Percentiles rank a stretch among this genome's conserved stretches.
These are phyloP conservation scores for Wasmannia auropunctata DNA, from an alignment of 1,140 invertebrate species.

Conservation along the genomic window DNA sequence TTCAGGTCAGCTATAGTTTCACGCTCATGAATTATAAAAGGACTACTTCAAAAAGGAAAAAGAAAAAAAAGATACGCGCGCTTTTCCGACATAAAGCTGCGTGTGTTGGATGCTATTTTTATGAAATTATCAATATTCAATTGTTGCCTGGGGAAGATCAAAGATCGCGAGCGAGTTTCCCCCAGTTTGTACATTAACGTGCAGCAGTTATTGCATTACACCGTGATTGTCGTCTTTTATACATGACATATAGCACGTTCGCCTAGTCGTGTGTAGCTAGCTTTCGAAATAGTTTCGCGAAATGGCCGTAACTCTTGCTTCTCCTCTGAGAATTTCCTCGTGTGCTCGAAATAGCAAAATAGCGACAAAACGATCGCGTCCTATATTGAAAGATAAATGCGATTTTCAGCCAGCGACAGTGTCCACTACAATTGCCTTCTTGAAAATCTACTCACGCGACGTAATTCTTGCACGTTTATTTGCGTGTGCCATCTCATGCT, in stretches of 20 bases:
- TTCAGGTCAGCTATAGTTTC: constrained; percentile 12
- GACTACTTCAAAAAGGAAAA: constrained; percentile 18
- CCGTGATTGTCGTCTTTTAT: neutral
- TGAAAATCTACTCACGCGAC: neutral
- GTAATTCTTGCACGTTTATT: neutral
- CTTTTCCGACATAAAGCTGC: neutral
- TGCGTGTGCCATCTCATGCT: neutral
- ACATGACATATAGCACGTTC: constrained; percentile 50
- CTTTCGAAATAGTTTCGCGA: constrained; percentile 55
- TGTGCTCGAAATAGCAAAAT: constrained; percentile 34
- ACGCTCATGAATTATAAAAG: constrained; percentile 61
- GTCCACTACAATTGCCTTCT: constrained; percentile 16
- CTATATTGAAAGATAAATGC: constrained; percentile 7
- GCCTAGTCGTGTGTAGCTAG: constrained; percentile 42
- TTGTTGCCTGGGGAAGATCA: neutral
- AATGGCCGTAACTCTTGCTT: constrained; percentile 63
- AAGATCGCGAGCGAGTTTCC: neutral
- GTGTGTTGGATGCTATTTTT: neutral
- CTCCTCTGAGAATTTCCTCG: constrained; percentile 50
- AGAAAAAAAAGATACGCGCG: neutral
- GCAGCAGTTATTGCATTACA: constrained; percentile 27
- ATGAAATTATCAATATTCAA: neutral
- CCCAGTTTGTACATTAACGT: neutral
- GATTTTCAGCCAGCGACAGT: neutral
- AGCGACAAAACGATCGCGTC: constrained; percentile 5